A percentile compares a stretch with the other conserved stretches of the same genome.
Evolutionary conservation across 2,113 vertebrate species (phyloP).

Genomic region (Oryzias melastigma): DNA sequence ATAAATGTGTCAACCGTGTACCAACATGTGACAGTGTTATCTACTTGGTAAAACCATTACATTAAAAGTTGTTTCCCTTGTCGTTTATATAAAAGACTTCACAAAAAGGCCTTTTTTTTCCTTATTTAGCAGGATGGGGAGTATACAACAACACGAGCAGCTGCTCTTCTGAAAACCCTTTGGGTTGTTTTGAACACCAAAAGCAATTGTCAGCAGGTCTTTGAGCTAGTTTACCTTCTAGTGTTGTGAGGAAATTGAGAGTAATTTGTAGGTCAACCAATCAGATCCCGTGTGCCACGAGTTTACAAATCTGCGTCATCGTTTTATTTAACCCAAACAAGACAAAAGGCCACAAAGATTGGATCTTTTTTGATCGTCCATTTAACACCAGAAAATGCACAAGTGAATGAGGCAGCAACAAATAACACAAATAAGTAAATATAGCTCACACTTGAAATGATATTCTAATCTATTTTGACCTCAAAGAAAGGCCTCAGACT

Average conservation of each 20-base stretch:
- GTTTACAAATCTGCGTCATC: conserved; percentile 1
- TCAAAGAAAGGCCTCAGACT: too few relatives aligned
- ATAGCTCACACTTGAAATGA: too few relatives aligned
- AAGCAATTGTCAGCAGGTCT: background rate
- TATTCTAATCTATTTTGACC: too few relatives aligned
- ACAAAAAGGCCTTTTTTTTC: background rate
- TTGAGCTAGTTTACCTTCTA: background rate
- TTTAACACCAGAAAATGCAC: too few relatives aligned
- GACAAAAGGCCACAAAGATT: background rate
- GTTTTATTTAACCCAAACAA: background rate
- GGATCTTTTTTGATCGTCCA: too few relatives aligned
- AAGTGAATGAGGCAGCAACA: too few relatives aligned
- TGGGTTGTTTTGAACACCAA: background rate
- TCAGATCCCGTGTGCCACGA: background rate
- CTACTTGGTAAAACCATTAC: background rate
- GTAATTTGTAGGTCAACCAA: background rate
- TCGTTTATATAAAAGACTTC: background rate
- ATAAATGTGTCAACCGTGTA: background rate
- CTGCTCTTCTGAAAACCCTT: background rate
- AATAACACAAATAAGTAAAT: too few relatives aligned
- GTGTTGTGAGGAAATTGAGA: background rate
- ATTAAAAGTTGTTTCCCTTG: background rate
- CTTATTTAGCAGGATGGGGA: background rate
- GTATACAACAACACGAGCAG: background rate
- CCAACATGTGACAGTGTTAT: background rate